Conservation (phyloP, 2,888 invertebrate species). For the Bibio marci region DNA sequence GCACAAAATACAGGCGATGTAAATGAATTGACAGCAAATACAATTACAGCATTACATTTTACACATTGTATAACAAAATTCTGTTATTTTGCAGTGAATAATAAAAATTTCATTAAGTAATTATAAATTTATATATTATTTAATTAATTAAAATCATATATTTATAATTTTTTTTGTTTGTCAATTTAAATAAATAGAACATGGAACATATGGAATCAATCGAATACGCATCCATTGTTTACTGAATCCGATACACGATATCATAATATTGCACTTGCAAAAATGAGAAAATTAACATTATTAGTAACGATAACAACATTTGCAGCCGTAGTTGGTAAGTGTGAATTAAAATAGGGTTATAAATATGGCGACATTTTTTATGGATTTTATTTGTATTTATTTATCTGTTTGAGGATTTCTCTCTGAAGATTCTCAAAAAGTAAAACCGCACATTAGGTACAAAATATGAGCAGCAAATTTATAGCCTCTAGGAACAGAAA, state of each 20-base stretch:
- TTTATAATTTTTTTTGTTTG: background rate
- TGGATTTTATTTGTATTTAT: no score
- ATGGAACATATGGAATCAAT: constrained; percentile 67
- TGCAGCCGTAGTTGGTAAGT: constrained; percentile 40
- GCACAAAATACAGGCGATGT: constrained; percentile 56
- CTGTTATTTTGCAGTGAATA: constrained; percentile 51
- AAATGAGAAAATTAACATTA: constrained; percentile 56
- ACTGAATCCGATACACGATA: constrained; percentile 66
- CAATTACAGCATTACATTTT: constrained; percentile 68
- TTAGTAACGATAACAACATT: constrained; percentile 44
- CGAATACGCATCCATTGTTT: constrained; percentile 68
- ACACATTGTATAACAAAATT: constrained; percentile 60
- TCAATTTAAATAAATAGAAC: constrained; percentile 33
- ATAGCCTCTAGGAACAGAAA: no score
- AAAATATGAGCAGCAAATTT: no score
- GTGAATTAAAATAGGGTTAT: no score
- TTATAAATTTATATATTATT: background rate
- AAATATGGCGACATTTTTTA: no score
- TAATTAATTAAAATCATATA: no score
- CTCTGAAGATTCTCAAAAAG: no score
- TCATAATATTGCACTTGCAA: constrained; percentile 53
- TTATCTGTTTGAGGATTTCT: no score
- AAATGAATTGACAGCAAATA: constrained; percentile 56
- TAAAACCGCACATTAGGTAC: no score
- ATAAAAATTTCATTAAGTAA: constrained; percentile 58